Percentiles rank a stretch among this genome's conserved stretches.
These are phyloP conservation scores for Ectobius pallidus DNA, from an alignment of 2,888 invertebrate species.

Conservation along the genomic window DNA sequence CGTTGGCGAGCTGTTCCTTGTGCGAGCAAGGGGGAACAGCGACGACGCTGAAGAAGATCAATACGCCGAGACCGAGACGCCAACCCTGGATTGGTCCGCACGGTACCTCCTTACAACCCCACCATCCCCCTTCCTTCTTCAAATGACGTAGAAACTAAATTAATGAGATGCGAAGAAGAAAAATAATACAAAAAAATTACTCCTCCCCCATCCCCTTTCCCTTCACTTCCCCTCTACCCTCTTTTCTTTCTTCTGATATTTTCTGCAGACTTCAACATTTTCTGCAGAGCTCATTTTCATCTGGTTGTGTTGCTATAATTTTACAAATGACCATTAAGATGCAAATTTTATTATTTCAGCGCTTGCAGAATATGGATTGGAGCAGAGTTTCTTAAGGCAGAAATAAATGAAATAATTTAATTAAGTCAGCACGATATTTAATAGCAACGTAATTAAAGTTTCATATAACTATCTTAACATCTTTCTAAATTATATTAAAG, in stretches of 20 bases:
- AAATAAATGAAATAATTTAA: too few relatives aligned
- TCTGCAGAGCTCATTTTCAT: background rate
- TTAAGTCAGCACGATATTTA: too few relatives aligned
- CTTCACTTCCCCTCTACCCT: background rate
- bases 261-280: background rate
- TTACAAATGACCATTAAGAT: background rate
- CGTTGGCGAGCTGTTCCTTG: conserved; percentile 28
- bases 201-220: background rate
- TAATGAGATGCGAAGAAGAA: conserved; percentile 33
- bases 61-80: conserved; percentile 35
- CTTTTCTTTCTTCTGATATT: background rate
- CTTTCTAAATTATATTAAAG: too few relatives aligned
- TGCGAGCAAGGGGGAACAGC: conserved; percentile 26
- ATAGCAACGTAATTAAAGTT: too few relatives aligned
- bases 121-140: conserved; percentile 33
- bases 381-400: too few relatives aligned
- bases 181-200: conserved; percentile 23
- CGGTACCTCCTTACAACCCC: conserved; percentile 25
- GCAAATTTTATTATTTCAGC: background rate
- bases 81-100: conserved; percentile 31
- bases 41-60: conserved; percentile 36
- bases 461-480: too few relatives aligned
- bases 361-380: too few relatives aligned
- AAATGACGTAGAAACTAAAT: conserved; percentile 37
- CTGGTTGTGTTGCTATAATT: too few relatives aligned